A percentile compares a stretch with the other conserved stretches of the same genome.
These are phyloP conservation scores for Limenitis camilla DNA, from an alignment of 2,888 invertebrate species.

Conservation along the genomic window DNA sequence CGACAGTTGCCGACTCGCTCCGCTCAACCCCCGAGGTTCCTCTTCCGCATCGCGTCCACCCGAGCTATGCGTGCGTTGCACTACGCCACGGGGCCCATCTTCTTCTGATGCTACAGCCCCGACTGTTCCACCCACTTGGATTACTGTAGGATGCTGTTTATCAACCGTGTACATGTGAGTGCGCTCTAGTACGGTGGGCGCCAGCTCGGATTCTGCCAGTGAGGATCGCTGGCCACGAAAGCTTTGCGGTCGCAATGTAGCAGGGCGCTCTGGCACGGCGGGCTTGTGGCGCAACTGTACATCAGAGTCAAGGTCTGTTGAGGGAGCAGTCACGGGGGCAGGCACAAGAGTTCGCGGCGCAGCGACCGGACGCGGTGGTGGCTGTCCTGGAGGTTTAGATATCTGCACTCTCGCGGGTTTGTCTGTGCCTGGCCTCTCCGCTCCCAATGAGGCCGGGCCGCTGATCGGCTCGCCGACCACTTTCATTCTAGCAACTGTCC, in stretches of 20 bases:
- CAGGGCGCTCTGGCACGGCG: slow-evolving; percentile 86
- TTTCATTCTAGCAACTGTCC: slow-evolving; percentile 58
- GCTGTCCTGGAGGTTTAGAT: slow-evolving; percentile 70
- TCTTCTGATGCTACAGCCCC: slow-evolving; percentile 44
- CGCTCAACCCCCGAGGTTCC: slow-evolving; percentile 48
- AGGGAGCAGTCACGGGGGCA: slow-evolving; percentile 57
- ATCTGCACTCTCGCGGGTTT: slow-evolving; percentile 35
- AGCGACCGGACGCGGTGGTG: slow-evolving; percentile 65
- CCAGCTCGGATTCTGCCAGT: slow-evolving; percentile 30
- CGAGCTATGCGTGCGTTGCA: slow-evolving; percentile 66
- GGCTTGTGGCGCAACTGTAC: slow-evolving; percentile 81
- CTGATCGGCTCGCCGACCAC: slow-evolving; percentile 46
- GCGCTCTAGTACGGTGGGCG: slow-evolving; percentile 76
- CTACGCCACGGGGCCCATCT: slow-evolving; percentile 47
- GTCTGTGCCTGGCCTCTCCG: slow-evolving; percentile 28
- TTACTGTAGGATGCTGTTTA: slow-evolving; percentile 83
- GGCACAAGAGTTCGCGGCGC: slow-evolving; percentile 61
- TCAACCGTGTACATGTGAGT: slow-evolving; percentile 83
- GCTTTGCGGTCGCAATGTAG: slow-evolving; percentile 77
- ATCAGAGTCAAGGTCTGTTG: slow-evolving; percentile 42
- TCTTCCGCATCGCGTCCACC: slow-evolving; percentile 64
- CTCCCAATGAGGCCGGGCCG: slow-evolving; percentile 55
- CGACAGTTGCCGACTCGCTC: slow-evolving; percentile 64
- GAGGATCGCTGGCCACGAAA: slow-evolving; percentile 62
- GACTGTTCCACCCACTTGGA: slow-evolving; percentile 67